phyloP scores from a whole-genome alignment of 35 echinoderm and acorn worm species.

The Acanthaster planci region DNA sequence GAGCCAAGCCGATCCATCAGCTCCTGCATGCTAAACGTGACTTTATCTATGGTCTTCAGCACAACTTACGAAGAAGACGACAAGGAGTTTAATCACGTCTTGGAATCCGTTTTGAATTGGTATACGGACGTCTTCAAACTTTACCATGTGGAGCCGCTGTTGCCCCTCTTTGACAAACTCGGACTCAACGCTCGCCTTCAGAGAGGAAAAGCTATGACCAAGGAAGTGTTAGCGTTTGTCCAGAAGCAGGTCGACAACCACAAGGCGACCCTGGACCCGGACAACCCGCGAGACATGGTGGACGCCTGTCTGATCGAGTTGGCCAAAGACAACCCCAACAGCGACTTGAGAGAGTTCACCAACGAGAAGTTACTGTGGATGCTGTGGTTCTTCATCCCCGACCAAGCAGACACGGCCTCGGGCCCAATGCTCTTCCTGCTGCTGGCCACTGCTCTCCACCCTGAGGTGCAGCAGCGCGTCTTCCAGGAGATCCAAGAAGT shows the following conservation, averaged over 20 bases:
- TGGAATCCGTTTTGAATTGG: neutral
- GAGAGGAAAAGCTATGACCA: neutral
- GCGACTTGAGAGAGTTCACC: neutral
- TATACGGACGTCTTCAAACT: neutral
- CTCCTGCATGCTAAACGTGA: neutral
- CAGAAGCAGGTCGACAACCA: neutral
- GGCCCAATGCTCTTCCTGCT: neutral
- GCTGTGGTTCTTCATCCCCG: neutral
- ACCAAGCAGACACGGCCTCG: slow-evolving; percentile 1
- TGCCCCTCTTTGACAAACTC: neutral
- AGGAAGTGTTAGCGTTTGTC: neutral
- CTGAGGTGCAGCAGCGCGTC: slow-evolving; percentile 23
- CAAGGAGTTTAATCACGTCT: neutral
- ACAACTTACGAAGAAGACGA: slow-evolving; percentile 6
- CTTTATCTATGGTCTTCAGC: neutral
- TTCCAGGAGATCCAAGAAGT: slow-evolving; percentile 25
- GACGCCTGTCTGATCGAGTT: slow-evolving; percentile 19
- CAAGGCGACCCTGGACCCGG: neutral
- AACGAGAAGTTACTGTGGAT: slow-evolving; percentile 8
- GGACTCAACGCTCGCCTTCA: neutral
- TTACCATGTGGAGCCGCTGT: neutral
- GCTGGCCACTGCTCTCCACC: slow-evolving; percentile 2
- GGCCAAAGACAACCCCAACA: neutral
- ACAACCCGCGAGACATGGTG: neutral
- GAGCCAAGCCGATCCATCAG: neutral